Evolutionary conservation across 2,888 invertebrate species (phyloP).

Genomic region (Pseudanteris insignis): DNA sequence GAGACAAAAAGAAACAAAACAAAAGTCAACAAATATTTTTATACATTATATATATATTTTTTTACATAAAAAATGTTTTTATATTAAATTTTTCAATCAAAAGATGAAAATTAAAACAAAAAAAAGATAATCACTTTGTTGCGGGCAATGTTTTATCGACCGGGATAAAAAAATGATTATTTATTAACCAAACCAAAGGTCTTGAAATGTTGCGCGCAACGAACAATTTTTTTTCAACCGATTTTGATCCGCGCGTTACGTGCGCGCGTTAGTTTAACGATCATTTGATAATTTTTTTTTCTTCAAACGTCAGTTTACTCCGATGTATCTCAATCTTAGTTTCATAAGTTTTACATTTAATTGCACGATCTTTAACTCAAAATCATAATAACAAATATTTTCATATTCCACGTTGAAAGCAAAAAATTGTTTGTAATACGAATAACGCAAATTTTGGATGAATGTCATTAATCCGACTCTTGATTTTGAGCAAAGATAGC

Average conservation of each 20-base stretch:
- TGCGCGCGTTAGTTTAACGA: constrained; percentile 20
- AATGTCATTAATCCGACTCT: constrained; percentile 4
- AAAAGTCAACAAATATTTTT: constrained; percentile 28
- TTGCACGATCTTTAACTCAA: constrained; percentile 23
- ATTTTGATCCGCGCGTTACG: constrained; percentile 35
- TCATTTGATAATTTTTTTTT: constrained; percentile 30
- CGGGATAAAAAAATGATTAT: constrained; percentile 9
- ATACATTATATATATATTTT: constrained; percentile 27
- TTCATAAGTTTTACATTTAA: constrained; percentile 31
- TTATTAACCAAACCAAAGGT: constrained; percentile 24
- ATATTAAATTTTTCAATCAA: not conserved
- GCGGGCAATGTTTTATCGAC: constrained; percentile 12
- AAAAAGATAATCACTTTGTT: constrained; percentile 5
- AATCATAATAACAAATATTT: constrained; percentile 14
- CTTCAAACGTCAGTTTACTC: constrained; percentile 40
- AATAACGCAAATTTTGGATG: not conserved
- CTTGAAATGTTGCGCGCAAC: constrained; percentile 20
- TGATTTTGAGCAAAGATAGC: constrained; percentile 28
- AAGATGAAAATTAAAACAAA: too few relatives aligned
- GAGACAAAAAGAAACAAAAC: too few relatives aligned
- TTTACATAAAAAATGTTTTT: constrained; percentile 9
- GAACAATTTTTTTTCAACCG: constrained; percentile 20
- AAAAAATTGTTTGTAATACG: too few relatives aligned
- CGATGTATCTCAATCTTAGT: constrained; percentile 43
- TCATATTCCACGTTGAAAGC: too few relatives aligned